phyloP scores from a whole-genome alignment of 2,888 invertebrate genomes.

The Cheilosia impressa region DNA sequence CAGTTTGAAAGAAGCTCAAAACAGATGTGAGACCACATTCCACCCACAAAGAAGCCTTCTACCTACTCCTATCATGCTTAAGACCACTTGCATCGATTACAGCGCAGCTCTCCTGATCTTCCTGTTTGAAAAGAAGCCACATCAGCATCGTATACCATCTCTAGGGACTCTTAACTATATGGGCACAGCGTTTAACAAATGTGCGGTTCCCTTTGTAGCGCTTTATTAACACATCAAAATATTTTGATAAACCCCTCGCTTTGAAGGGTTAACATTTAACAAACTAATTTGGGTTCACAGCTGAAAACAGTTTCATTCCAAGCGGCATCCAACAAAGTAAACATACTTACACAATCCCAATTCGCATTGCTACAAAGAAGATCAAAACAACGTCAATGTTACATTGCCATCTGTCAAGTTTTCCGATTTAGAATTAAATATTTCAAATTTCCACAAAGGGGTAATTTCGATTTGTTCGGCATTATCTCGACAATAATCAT shows the following conservation, averaged over 20 bases:
- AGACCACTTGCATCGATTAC: too few species aligned
- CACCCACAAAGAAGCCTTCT: too few species aligned
- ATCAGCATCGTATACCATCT: neutral
- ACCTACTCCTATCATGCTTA: too few species aligned
- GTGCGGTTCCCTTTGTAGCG: neutral
- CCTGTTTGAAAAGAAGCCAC: neutral
- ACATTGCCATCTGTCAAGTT: conserved; percentile 83
- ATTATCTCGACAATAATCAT: conserved; percentile 71
- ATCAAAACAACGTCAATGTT: conserved; percentile 77
- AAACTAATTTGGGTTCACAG: conserved; percentile 19
- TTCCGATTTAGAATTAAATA: conserved; percentile 77
- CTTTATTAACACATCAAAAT: conserved; percentile 56
- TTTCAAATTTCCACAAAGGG: conserved; percentile 62
- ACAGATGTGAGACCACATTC: too few species aligned
- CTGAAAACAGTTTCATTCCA: conserved; percentile 20
- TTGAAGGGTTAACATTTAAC: conserved; percentile 13
- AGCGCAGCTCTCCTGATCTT: too few species aligned
- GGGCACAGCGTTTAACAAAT: neutral
- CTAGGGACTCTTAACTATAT: neutral
- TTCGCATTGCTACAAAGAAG: conserved; percentile 34
- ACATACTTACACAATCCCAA: conserved; percentile 48
- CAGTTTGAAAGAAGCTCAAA: too few species aligned
- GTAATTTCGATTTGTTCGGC: conserved; percentile 54
- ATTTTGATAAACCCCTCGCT: conserved; percentile 59
- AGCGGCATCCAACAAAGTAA: conserved; percentile 42